Evolutionary conservation across 2,113 vertebrate species (phyloP), one percentile per base, ranked within the genome.

Genomic region (Ochotona princeps): DNA sequence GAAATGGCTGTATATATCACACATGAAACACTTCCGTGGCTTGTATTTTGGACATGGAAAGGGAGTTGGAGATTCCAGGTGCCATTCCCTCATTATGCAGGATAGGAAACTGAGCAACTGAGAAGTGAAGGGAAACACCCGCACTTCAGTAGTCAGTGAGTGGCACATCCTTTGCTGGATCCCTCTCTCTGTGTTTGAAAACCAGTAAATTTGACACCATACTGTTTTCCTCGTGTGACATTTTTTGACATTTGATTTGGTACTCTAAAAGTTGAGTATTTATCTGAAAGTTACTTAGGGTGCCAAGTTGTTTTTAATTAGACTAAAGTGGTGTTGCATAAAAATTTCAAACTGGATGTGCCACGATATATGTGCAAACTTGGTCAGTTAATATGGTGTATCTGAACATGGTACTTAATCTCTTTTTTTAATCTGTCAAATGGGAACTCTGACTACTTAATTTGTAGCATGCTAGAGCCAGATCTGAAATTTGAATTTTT

Each of bases 251-350:
- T n/a, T 87, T 49, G 30, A 74, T 82, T 57, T 73, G 57, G 49
- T 85, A 57, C 63, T 74, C 38, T 90, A 26, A 88, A 93, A 82
- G 57, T 13, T 38, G 49, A 57, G 3, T 32, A 61, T 51, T 7
- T 82, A 73, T 84, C 63, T 76, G 76, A 84, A 93, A 67, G 35
- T 49, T 54, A 54, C 51, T 90, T 57, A 66, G 78, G 90, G 80
- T 61, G 32, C 57, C 20, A 26, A 0, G 82, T 94, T 91, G n/a
- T 94, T 65, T 72, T 73, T 67, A 72, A 82, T n/a, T 74, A 83
- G 61, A 72, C 54, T 81, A 78, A 38, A 83, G 38, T 47, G 18
- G 25, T 17, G 35, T 9, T 2, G 5, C 81, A 32, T 57, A n/a
- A 87, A 92, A 49, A 73, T 51, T 82, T 90, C 12, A 96, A 25